Percentiles rank a stretch among this genome's conserved stretches.
Conservation (phyloP, 1,140 invertebrate species). For the Temnothorax nylanderi region DNA sequence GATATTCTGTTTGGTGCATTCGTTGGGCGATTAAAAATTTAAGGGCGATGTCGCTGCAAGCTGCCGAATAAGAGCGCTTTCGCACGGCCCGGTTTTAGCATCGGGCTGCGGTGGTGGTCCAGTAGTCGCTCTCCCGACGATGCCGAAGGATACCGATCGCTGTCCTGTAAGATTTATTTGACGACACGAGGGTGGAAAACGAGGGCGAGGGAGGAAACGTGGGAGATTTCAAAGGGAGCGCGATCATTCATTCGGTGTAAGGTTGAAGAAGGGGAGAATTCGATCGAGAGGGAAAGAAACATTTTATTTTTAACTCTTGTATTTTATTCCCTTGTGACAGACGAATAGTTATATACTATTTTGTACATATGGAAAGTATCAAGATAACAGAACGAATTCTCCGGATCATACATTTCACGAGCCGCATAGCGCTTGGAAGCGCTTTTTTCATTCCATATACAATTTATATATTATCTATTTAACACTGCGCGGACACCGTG, state of each 20-base stretch:
- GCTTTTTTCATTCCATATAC: not conserved
- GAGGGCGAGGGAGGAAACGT: slow-evolving; percentile 21
- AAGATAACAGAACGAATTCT: not conserved
- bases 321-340: not conserved
- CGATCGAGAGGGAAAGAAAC: not conserved
- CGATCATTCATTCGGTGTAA: slow-evolving; percentile 21
- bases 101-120: slow-evolving; percentile 18
- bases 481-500: not conserved
- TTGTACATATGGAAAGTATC: not conserved
- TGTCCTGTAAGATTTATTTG: slow-evolving; percentile 51
- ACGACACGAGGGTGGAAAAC: slow-evolving; percentile 45
- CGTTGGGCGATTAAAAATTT: slow-evolving; percentile 10
- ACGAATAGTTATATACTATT: not conserved
- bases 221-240: slow-evolving; percentile 37
- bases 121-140: not conserved
- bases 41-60: not conserved
- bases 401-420: not conserved
- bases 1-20: not conserved
- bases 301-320: slow-evolving; percentile 28
- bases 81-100: not conserved
- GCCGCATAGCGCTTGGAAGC: too few relatives aligned
- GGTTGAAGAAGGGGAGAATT: not conserved
- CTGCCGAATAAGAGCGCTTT: slow-evolving; percentile 10
- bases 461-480: slow-evolving; percentile 6
- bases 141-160: slow-evolving; percentile 27